Percentiles rank a stretch among this genome's conserved stretches.
These are phyloP conservation scores for Phataginus tricuspis DNA, from an alignment of 2,797 vertebrate genomes.

Conservation along the genomic window DNA sequence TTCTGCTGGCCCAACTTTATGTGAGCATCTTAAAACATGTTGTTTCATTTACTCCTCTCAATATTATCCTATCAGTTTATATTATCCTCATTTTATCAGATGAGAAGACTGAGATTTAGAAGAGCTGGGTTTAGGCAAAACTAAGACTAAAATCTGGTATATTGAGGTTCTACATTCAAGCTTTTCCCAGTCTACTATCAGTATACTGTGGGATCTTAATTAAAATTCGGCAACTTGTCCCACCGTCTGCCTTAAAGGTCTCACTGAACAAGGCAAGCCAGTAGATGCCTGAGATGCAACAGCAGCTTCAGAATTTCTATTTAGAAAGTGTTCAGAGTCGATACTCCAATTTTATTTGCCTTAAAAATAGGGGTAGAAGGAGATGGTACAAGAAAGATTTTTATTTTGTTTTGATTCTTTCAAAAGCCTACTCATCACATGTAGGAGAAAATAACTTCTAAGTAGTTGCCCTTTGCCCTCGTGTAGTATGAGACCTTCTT, in stretches of 20 bases:
- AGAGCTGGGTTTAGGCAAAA: not conserved
- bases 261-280: not conserved
- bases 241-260: not conserved
- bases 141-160: not conserved
- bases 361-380: not conserved
- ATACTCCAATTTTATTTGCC: not conserved
- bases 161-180: not conserved
- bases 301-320: not conserved
- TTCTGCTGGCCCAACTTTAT: not conserved
- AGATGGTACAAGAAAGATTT: not conserved
- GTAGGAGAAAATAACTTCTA: not conserved
- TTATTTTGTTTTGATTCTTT: not conserved
- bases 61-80: not conserved
- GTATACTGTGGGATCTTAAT: not conserved
- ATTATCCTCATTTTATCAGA: not conserved
- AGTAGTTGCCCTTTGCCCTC: not conserved
- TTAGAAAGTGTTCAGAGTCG: not conserved
- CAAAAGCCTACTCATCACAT: not conserved
- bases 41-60: not conserved
- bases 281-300: not conserved
- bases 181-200: not conserved
- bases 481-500: not conserved
- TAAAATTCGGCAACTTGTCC: not conserved
- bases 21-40: not conserved
- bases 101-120: not conserved